Conservation (phyloP, 1,140 invertebrate genomes). For the Brachionus koreanus region DNA sequence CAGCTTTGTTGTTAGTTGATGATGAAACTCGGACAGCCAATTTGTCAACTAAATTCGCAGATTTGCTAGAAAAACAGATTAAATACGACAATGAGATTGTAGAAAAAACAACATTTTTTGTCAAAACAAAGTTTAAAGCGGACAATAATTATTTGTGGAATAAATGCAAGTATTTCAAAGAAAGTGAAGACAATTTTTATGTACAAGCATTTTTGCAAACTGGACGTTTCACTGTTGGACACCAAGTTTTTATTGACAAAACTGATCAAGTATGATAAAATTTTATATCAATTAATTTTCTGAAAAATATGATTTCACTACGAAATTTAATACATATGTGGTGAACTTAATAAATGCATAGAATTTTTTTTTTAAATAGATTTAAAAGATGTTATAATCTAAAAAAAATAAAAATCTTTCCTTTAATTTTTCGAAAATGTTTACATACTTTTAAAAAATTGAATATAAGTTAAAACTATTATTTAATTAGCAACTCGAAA, state of each 20-base stretch:
- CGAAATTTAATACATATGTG: too few relatives aligned
- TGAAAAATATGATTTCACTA: too few relatives aligned
- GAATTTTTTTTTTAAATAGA: too few relatives aligned
- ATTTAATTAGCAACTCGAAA: too few relatives aligned
- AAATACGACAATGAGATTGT: background rate
- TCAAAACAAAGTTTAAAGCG: slow-evolving; percentile 37
- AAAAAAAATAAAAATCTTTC: too few relatives aligned
- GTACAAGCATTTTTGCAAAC: slow-evolving; percentile 14
- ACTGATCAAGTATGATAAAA: background rate
- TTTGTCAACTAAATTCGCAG: background rate
- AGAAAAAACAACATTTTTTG: background rate
- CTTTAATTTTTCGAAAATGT: too few relatives aligned
- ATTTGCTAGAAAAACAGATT: background rate
- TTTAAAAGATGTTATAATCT: too few relatives aligned
- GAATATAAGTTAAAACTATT: too few relatives aligned
- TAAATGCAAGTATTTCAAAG: slow-evolving; percentile 29
- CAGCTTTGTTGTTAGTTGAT: background rate
- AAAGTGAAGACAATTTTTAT: slow-evolving; percentile 19
- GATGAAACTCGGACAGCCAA: background rate
- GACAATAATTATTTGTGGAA: slow-evolving; percentile 40
- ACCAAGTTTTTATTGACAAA: slow-evolving; percentile 30
- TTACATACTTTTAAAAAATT: too few relatives aligned
- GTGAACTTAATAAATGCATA: too few relatives aligned
- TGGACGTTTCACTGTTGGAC: slow-evolving; percentile 7
- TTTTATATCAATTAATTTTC: background rate